Evolutionary conservation across 2,888 invertebrate genomes (phyloP).

Genomic region (Brenthis hecate): DNA sequence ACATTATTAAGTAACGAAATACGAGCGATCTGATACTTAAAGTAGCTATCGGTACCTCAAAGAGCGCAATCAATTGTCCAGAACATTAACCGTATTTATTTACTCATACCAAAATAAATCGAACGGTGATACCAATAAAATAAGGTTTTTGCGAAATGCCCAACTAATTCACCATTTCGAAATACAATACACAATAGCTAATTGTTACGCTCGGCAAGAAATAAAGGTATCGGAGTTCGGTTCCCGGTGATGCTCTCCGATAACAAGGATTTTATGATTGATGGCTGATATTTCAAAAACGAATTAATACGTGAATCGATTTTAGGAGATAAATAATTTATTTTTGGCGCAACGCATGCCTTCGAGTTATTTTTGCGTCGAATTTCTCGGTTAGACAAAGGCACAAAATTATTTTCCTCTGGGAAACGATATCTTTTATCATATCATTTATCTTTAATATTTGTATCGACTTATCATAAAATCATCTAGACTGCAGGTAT

Average conservation of each 20-base stretch:
- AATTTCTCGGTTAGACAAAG: conserved; percentile 49
- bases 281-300: conserved; percentile 66
- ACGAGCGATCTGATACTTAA: background rate
- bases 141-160: conserved; percentile 43
- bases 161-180: conserved; percentile 45
- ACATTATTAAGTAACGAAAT: too few species aligned
- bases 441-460: conserved; percentile 36
- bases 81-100: conserved; percentile 31
- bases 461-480: conserved; percentile 39
- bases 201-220: conserved; percentile 43
- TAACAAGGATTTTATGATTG: conserved; percentile 72
- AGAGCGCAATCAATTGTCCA: conserved; percentile 29
- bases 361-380: conserved; percentile 51
- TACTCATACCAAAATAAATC: conserved; percentile 34
- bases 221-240: conserved; percentile 37
- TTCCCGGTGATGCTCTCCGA: conserved; percentile 44
- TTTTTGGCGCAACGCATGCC: conserved; percentile 58
- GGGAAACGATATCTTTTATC: conserved; percentile 30
- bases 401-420: conserved; percentile 8
- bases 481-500: conserved; percentile 34
- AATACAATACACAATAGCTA: conserved; percentile 50
- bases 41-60: conserved; percentile 15
- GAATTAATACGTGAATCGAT: conserved; percentile 73
- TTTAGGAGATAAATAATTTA: conserved; percentile 66
- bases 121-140: conserved; percentile 41